These are phyloP conservation scores for Ophion slaviceki DNA, from an alignment of 2,888 invertebrate genomes.

Conservation along the genomic window DNA sequence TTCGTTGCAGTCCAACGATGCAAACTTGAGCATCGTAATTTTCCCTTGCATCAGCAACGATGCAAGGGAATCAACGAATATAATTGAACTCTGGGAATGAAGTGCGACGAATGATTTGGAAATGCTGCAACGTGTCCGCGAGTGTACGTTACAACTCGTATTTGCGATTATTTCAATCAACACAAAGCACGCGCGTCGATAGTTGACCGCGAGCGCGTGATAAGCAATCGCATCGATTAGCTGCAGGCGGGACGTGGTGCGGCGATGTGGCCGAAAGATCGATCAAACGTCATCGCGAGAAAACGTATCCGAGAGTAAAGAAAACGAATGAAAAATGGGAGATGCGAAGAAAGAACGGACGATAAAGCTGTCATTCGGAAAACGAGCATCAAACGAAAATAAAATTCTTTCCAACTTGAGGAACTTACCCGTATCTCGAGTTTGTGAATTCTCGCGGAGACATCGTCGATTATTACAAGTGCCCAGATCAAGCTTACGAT, in stretches of 20 bases:
- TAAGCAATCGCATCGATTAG: slow-evolving; percentile 33
- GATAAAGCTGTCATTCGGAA: background rate
- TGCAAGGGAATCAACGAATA: too few relatives aligned
- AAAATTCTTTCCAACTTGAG: background rate
- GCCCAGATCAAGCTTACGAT: slow-evolving; percentile 64
- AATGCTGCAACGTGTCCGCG: background rate
- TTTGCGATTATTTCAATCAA: slow-evolving; percentile 2
- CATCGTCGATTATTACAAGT: slow-evolving; percentile 69
- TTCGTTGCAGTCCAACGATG: too few relatives aligned
- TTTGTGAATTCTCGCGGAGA: slow-evolving; percentile 85
- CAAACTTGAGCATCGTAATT: too few relatives aligned
- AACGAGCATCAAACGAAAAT: background rate
- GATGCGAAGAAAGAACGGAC: slow-evolving; percentile 47
- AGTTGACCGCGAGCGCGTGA: background rate
- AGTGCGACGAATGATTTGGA: too few relatives aligned
- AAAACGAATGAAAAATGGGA: background rate
- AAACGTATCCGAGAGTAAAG: slow-evolving; percentile 20
- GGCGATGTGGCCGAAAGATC: slow-evolving; percentile 33
- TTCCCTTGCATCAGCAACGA: too few relatives aligned
- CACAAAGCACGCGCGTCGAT: background rate
- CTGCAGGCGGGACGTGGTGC: slow-evolving; percentile 1
- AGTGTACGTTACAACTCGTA: too few relatives aligned
- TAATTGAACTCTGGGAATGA: too few relatives aligned
- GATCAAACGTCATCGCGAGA: slow-evolving; percentile 51
- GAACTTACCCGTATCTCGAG: slow-evolving; percentile 86